These are phyloP conservation scores for Andricus grossulariae DNA, from an alignment of 1,140 invertebrate species.

Conservation along the genomic window DNA sequence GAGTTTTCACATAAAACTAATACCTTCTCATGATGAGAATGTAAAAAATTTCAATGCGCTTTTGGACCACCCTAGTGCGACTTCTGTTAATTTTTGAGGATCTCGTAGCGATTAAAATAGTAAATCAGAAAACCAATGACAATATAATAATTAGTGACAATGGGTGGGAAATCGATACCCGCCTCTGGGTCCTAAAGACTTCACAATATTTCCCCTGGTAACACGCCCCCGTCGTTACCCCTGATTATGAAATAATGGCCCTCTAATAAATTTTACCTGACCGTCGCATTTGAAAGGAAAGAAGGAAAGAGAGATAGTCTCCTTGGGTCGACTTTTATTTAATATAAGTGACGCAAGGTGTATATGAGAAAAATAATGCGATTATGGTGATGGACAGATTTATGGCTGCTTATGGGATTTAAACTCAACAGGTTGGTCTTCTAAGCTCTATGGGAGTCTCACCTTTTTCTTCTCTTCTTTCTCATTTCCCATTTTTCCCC, in stretches of 20 bases:
- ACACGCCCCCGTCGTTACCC: constrained; percentile 22
- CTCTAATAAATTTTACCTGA: constrained; percentile 9
- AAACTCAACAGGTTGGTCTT: constrained; percentile 69
- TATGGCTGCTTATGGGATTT: constrained; percentile 69
- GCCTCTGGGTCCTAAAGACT: constrained; percentile 3
- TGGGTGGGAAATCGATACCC: constrained; percentile 20
- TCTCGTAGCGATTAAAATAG: not conserved
- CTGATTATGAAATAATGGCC: constrained; percentile 28
- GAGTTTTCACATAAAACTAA: too few relatives aligned
- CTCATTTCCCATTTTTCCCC: constrained; percentile 3
- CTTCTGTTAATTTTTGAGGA: too few relatives aligned
- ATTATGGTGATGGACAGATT: constrained; percentile 68
- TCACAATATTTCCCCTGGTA: constrained; percentile 14
- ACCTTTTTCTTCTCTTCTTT: constrained; percentile 38
- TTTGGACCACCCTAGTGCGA: too few relatives aligned
- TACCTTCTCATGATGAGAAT: too few relatives aligned
- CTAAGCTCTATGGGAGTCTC: constrained; percentile 37
- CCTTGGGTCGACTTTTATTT: not conserved
- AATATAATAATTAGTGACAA: constrained; percentile 18
- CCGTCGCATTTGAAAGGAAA: not conserved
- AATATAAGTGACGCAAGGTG: constrained; percentile 23
- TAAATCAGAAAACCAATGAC: constrained; percentile 1
- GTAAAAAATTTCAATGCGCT: too few relatives aligned
- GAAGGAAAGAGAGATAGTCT: not conserved
- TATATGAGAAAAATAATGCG: constrained; percentile 61